A percentile compares a stretch with the other conserved stretches of the same genome.
Evolutionary conservation across 1,140 invertebrate species (phyloP).

Genomic region (Zaprionus kolodkinae): DNA sequence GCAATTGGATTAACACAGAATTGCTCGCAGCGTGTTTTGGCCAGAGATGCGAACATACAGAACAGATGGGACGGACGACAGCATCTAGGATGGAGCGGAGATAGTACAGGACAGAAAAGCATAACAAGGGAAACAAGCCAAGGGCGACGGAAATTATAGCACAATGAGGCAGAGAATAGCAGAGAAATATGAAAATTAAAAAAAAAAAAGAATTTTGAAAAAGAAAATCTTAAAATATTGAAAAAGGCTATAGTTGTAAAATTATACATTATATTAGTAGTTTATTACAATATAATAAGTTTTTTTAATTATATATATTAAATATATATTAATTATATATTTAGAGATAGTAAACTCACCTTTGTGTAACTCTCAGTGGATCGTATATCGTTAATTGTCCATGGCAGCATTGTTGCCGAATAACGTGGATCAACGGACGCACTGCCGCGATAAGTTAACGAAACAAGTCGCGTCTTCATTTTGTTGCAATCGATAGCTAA

Average conservation of each 20-base stretch:
- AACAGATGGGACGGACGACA: not conserved
- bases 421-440: constrained; percentile 90
- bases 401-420: constrained; percentile 91
- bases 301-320: not conserved
- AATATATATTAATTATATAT: not conserved
- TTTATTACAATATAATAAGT: no score
- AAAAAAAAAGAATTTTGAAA: no score
- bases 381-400: constrained; percentile 88
- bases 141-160: not conserved
- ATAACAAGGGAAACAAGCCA: not conserved
- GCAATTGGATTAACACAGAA: constrained; percentile 44
- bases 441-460: constrained; percentile 89
- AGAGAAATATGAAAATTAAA: not conserved
- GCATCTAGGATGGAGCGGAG: not conserved
- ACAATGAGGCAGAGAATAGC: not conserved
- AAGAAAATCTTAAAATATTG: no score
- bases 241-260: no score
- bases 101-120: not conserved
- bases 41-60: not conserved
- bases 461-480: constrained; percentile 88
- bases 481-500: constrained; percentile 34
- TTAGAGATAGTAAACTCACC: constrained; percentile 68
- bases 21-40: constrained; percentile 8
- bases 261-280: no score
- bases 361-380: constrained; percentile 86